Base-by-base conservation (phyloP, 2,797 vertebrate genomes). In the Hafferia zeledoni region DNA sequence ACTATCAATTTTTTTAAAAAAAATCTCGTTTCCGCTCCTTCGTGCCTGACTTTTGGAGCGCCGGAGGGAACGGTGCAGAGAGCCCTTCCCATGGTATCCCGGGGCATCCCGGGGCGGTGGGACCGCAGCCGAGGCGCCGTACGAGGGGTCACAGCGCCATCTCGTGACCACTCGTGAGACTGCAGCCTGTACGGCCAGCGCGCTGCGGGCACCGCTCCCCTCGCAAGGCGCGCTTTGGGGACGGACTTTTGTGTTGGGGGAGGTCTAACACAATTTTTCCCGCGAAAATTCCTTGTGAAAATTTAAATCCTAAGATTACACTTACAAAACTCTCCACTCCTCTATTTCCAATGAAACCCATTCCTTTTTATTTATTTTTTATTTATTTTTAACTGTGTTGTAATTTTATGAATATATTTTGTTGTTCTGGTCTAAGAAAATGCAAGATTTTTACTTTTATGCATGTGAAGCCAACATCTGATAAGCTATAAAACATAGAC, bases 151-250 rank as follows among this genome's bases (percentile, higher is more conserved):
- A 31, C 68, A 11, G 82, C 79, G 79, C 92, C 95, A 96, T 90
- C 96, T 94, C 6, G 96, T 75, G 96, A 74, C 15, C 11, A 0
- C 1, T 1, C 0, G 2, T 9, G 28, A 64, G 63, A 78, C 19
- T 18, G 92, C 93, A 43, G 27, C 13, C 3, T 1, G 39, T 11
- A 27, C 19, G 5, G 27, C 17, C 12, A 20, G 27, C 6, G 57
- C 37, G 27, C 13, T 2, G 59, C 59, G 4, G 27, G 35, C 4
- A 19, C 37, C 59, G 4, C 59, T 60, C 9, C 27, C 25, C 27
- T 6, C 12, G 33, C 16, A 1, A 1, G 2, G 2, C 0, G 20
- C 1, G 0, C 4, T 6, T 5, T 1, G 3, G 5, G 2, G 25
- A 19, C 0, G 17, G 3, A 2, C 22, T 0, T 0, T 46, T 1